Conservation (phyloP, 2,113 vertebrate species). For the Cochlearius cochlearius region DNA sequence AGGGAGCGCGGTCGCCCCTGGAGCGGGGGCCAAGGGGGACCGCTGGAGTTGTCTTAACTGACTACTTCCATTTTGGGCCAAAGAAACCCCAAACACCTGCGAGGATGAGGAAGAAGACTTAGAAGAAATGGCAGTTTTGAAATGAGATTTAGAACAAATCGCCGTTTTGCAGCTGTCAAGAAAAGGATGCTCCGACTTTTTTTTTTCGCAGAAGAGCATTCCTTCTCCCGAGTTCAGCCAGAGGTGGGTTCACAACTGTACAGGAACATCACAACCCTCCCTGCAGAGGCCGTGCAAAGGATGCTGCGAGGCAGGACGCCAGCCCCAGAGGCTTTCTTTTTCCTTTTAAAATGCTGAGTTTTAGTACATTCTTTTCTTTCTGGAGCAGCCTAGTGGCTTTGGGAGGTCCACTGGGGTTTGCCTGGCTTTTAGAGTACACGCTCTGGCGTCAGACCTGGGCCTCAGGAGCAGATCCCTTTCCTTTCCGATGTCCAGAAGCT, state of each 20-base stretch:
- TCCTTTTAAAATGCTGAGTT: background rate
- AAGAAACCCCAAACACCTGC: background rate
- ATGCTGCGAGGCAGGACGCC: background rate
- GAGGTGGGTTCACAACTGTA: background rate
- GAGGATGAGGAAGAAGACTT: background rate
- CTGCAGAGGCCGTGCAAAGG: background rate
- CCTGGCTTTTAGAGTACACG: background rate
- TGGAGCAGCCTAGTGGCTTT: background rate
- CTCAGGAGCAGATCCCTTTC: background rate
- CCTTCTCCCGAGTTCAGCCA: background rate
- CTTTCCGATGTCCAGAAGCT: background rate
- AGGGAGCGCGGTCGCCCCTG: accelerated
- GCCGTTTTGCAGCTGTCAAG: background rate
- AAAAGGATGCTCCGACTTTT: background rate
- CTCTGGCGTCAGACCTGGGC: background rate
- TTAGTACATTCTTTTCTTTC: background rate
- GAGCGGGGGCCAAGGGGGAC: background rate
- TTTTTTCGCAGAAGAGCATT: background rate
- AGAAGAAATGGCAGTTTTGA: background rate
- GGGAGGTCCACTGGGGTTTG: background rate
- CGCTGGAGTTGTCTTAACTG: background rate
- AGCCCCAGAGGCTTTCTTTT: background rate
- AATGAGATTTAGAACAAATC: background rate
- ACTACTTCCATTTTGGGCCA: background rate
- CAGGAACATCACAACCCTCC: background rate